Evolutionary conservation across 2,888 invertebrate species (phyloP).

Genomic region (Aleiodes leptofemur): DNA sequence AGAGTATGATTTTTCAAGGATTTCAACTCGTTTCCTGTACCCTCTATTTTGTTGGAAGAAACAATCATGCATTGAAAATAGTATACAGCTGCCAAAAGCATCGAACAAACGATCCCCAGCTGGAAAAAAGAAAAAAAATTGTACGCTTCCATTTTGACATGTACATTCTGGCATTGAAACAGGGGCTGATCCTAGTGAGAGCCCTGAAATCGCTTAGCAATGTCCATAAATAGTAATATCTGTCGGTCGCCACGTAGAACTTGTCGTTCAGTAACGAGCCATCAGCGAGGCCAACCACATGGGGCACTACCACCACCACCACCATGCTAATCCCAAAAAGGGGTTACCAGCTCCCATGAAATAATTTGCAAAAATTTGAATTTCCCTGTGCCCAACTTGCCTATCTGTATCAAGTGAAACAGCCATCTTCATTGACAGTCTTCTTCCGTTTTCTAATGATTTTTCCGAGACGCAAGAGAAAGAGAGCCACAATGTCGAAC

Average conservation of each 20-base stretch:
- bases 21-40: too few species aligned
- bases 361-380: conserved; percentile 72
- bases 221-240: conserved; percentile 73
- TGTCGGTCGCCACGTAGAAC: conserved; percentile 70
- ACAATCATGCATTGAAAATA: neutral
- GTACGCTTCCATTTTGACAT: conserved; percentile 43
- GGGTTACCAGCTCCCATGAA: conserved; percentile 62
- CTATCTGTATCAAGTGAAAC: conserved; percentile 22
- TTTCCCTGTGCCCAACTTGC: conserved; percentile 43
- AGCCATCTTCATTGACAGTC: conserved; percentile 33
- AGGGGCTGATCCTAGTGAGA: conserved; percentile 41
- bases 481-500: conserved; percentile 53
- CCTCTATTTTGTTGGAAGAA: too few species aligned
- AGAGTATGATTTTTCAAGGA: too few species aligned
- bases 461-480: conserved; percentile 61
- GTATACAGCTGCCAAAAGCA: conserved; percentile 32
- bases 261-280: conserved; percentile 72
- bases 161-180: conserved; percentile 31
- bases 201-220: conserved; percentile 56
- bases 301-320: conserved; percentile 61
- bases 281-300: conserved; percentile 71
- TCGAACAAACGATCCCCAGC: conserved; percentile 3
- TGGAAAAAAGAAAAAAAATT: conserved; percentile 25
- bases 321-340: conserved; percentile 68
- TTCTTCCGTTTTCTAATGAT: conserved; percentile 62